Evolutionary conservation across 1,140 invertebrate genomes (phyloP), one percentile per base, ranked within the genome.

Genomic region (Zaprionus vittiger): DNA sequence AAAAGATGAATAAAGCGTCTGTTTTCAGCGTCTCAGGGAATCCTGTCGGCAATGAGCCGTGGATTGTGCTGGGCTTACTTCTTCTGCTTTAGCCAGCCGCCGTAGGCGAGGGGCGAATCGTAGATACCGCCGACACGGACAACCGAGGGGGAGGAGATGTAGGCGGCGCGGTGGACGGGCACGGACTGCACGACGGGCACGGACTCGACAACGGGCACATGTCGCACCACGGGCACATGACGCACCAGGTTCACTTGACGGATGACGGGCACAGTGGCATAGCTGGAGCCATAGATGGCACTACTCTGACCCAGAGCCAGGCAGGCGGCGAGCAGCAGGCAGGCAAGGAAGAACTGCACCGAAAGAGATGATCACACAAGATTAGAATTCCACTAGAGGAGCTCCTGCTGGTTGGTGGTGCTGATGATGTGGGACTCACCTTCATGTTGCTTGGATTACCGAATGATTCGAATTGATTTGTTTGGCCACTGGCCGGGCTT

Each of bases 21-120:
- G 5, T n/a, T 66, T 34, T 26, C 2, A 57, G 22, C 64, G 6
- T 24, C 20, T 52, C 41, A 17, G 41, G 47, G 20, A 22, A 20
- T 20, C 17, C 17, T 9, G 6, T n/a, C 44, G n/a, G 44, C n/a
- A n/a, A 4, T 17, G 15, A 31, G 17, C 34, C 26, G 17, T 22
- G 14, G 26, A 37, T 55, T n/a, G 11, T 2, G 12, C n/a, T 2
- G 20, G 7, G 14, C 17, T 60, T 55, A 68, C 26, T 90, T 79
- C 69, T 89, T 90, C 55, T 89, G 65, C 56, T 89, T 89, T 66
- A 89, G 54, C 68, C 74, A 79, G 22, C 84, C 84, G 41, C 85
- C 81, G 22, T 89, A 83, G 83, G 84, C 54, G 38, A 89, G 72
- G 3, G 84, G 84, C 28, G 78, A 37, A 24, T 77, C 84, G 67